These are phyloP conservation scores for Noctua pronuba DNA, from an alignment of 2,888 invertebrate species.

Conservation along the genomic window DNA sequence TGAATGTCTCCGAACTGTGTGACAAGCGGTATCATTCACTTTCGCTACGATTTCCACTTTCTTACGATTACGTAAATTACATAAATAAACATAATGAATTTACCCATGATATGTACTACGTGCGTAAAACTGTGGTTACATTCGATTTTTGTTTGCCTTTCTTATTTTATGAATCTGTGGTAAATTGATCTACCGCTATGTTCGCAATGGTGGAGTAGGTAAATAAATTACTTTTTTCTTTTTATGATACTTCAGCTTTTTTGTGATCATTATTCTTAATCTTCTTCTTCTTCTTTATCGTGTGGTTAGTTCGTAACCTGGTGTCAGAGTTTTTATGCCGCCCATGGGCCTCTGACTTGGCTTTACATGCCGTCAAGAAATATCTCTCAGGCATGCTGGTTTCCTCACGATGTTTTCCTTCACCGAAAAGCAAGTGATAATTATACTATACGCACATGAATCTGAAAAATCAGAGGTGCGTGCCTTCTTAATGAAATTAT, in stretches of 20 bases:
- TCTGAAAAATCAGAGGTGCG: too few species aligned
- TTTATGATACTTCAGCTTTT: neutral
- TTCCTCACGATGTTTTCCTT: too few species aligned
- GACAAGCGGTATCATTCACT: constrained; percentile 36
- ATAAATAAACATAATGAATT: constrained; percentile 45
- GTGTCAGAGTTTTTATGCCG: too few species aligned
- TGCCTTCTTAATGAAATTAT: too few species aligned
- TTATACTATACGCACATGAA: too few species aligned
- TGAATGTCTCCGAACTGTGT: constrained; percentile 16
- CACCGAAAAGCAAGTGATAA: too few species aligned
- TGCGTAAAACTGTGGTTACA: constrained; percentile 17
- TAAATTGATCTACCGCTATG: neutral
- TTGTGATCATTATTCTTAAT: neutral
- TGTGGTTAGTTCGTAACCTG: too few species aligned
- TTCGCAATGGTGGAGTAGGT: neutral
- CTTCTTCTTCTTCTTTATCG: too few species aligned
- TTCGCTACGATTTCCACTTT: constrained; percentile 59
- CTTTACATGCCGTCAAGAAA: too few species aligned
- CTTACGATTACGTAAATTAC: constrained; percentile 58
- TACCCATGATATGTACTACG: constrained; percentile 20
- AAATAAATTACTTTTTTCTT: neutral
- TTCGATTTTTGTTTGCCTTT: neutral
- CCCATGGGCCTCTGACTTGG: too few species aligned
- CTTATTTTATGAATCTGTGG: neutral
- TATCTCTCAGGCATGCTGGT: too few species aligned